These are phyloP conservation scores for Euura lappo DNA, from an alignment of 1,140 invertebrate species.

Conservation along the genomic window DNA sequence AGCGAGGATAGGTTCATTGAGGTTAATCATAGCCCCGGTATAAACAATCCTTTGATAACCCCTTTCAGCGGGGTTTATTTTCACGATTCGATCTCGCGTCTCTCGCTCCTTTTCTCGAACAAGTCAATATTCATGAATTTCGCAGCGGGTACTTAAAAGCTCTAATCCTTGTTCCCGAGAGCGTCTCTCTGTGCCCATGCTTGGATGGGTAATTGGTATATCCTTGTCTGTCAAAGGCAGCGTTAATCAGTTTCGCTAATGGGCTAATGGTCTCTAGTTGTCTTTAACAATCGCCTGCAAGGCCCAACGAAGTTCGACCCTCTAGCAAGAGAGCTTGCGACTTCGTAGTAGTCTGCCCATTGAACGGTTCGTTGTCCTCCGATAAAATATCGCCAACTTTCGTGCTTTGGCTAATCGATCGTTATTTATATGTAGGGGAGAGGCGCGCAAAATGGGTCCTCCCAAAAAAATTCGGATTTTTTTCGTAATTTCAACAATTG, in stretches of 20 bases:
- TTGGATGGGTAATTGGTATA: neutral
- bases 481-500: no score
- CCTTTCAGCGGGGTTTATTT: neutral
- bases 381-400: no score
- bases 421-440: no score
- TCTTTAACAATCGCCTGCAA: neutral
- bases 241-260: neutral
- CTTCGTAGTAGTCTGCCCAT: no score
- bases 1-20: slow-evolving; percentile 37
- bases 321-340: no score
- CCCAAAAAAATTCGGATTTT: no score
- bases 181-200: neutral
- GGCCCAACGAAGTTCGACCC: no score
- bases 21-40: slow-evolving; percentile 38
- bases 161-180: neutral
- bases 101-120: slow-evolving; percentile 28
- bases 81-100: neutral
- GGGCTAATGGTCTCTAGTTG: neutral
- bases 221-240: neutral
- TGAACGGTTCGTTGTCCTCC: no score
- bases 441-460: no score
- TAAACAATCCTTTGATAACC: slow-evolving; percentile 36
- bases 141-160: neutral
- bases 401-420: no score
- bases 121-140: slow-evolving; percentile 1